phyloP scores from a whole-genome alignment of 1,140 invertebrate species.

The Pogonomyrmex californicus region DNA sequence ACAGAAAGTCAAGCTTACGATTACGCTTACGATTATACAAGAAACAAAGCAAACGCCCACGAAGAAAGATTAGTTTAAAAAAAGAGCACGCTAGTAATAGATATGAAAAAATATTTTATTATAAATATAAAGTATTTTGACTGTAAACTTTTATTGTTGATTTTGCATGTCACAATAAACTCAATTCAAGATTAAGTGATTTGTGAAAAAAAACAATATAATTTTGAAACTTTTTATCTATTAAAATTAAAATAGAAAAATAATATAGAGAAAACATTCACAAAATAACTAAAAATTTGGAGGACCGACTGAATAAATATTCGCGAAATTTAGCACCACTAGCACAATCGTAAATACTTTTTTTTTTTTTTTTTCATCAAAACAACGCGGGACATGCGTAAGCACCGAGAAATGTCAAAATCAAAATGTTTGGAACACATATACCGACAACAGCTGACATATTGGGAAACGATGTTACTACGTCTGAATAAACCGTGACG shows the following conservation, averaged over 20 bases:
- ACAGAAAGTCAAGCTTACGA: not conserved
- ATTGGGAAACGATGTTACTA: conserved; percentile 38
- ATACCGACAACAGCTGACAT: conserved; percentile 39
- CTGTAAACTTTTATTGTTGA: not conserved
- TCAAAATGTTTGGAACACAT: conserved; percentile 44
- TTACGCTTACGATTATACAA: not conserved
- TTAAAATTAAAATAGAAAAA: not conserved
- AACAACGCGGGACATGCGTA: not conserved
- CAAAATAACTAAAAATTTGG: not conserved
- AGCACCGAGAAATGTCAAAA: conserved; percentile 26
- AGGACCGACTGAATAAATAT: not conserved
- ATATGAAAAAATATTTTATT: too few species aligned
- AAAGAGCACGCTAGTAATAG: not conserved
- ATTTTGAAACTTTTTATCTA: not conserved
- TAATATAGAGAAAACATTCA: not conserved
- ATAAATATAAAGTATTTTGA: not conserved
- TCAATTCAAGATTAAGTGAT: conserved; percentile 13
- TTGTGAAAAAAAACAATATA: not conserved
- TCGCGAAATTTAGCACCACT: conserved; percentile 6
- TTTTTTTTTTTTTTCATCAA: not conserved
- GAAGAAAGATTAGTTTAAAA: not conserved
- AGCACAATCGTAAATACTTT: conserved; percentile 9
- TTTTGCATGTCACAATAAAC: not conserved
- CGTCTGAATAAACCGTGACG: conserved; percentile 24
- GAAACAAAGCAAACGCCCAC: not conserved